These are phyloP conservation scores for Isichthys henryi DNA, from an alignment of 2,113 vertebrate genomes.

Conservation along the genomic window DNA sequence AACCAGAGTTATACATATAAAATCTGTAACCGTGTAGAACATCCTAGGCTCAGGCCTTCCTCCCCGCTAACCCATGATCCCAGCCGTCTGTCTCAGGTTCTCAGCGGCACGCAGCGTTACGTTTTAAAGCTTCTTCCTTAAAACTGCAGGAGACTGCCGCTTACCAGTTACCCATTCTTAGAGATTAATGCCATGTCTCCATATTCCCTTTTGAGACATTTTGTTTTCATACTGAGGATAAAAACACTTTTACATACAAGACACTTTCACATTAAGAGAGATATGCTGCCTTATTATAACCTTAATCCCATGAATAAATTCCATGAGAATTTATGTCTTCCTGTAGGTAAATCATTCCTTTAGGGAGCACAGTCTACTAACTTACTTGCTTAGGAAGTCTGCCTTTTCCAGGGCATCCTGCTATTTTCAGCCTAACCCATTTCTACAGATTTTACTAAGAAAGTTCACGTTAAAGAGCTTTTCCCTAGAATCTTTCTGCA, in stretches of 20 bases:
- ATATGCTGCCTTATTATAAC: neutral
- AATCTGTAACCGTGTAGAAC: neutral
- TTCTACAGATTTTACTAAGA: neutral
- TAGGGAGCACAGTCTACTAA: neutral
- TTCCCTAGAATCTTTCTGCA: neutral
- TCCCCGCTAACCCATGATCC: neutral
- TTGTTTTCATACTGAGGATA: neutral
- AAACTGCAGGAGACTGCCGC: neutral
- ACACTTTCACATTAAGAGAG: neutral
- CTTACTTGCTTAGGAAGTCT: neutral
- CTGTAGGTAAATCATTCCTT: neutral
- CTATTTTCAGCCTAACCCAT: constrained; percentile 10
- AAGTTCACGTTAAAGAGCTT: neutral
- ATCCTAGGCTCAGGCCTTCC: neutral
- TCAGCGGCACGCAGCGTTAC: neutral
- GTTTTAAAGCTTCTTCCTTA: neutral
- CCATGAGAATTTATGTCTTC: neutral
- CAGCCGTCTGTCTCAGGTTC: neutral
- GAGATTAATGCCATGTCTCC: neutral
- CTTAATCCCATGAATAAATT: neutral
- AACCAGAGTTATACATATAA: neutral
- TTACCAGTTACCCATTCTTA: neutral
- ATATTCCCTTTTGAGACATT: neutral
- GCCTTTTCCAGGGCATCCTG: neutral
- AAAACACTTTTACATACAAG: constrained; percentile 5